Base-by-base conservation (phyloP, 2,113 vertebrate genomes). In the Cariama cristata region DNA sequence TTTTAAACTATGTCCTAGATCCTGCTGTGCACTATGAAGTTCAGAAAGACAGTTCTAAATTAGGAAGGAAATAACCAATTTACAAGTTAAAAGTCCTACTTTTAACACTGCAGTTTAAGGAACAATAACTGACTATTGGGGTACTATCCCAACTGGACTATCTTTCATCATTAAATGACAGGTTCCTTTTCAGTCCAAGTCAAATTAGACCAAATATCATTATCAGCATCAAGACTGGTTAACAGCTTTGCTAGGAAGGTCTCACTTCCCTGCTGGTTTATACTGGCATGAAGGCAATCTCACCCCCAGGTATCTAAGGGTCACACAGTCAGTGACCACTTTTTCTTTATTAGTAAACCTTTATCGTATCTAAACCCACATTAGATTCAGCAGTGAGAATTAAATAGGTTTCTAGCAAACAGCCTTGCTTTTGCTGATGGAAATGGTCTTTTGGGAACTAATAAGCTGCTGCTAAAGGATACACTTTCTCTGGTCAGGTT, bases 51-150 rank as follows among this genome's bases (percentile, higher is more conserved):
- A 30, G 4, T 35, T 53, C n/a, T 64, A 66, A 82, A 40, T 33
- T 47, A 49, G 19, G 20, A 74, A 42, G 33, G n/a, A 79, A 93
- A 68, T 22, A 60, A 63, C 4, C 2, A 38, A 33, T 42, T 42
- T 71, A 9, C 7, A 59, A 42, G 8, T 38, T 28, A 62, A 28
- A 91, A 79, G 3, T 55, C 6, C 26, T 84, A 26, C n/a, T 81
- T 74, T 27, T 35, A 63, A 19, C 11, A 20, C 2, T 10, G 19
- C 1, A 59, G 1, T 40, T 75, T 53, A 63, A 53, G 32, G 23
- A 60, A 55, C 10, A 67, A 27, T n/a, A n/a, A 5, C 19, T 12
- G 9, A 38, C 17, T 75, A 22, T 4, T 40, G 1, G 0, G 8
- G 4, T 74, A 12, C 16, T 44, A 35, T 53, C 17, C 5, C 8